Evolutionary conservation across 2,888 invertebrate species (phyloP), one percentile per base, ranked within the genome.

Genomic region (Ophion ellenae): DNA sequence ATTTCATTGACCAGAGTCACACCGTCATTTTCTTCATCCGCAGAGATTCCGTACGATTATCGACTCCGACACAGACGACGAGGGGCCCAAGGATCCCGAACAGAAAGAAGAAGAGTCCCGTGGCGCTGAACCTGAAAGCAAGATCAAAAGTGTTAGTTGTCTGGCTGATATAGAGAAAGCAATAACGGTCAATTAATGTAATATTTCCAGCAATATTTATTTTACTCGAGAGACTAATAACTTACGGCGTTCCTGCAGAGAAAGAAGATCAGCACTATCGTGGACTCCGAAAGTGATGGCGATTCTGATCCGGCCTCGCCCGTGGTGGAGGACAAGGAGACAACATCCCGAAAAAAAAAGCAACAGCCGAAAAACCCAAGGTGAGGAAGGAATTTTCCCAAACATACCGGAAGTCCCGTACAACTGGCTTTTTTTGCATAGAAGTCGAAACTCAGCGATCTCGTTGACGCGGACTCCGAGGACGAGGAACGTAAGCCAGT

Each of bases 391-490:
- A 53, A 53, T 53, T 53, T 14, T 53, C 5, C 11, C 3, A 53
- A 53, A 5, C 5, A 17, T 17, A 53, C 14, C 4, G 53, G 17
- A 17, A 53, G 53, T 17, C 5, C 14, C 53, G 14, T 17, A 53
- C 14, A 61, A 24, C 10, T 61, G 14, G 24, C 7, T 61, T 76
- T 24, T 24, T 64, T 87, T 87, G 67, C 77, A 4, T 4, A 89
- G 88, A 89, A 88, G 83, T 86, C 86, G 17, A 87, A 86, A 71
- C 57, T 90, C 4, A 90, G 83, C 63, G 78, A 66, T 11, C 57
- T 91, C 66, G 78, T 91, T 14, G 91, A 91, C 85, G 88, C 90
- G 59, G 91, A 91, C 71, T 90, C 91, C 6, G 91, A 90, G 61
- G 89, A 87, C 20, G 89, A 88, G n/a, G 24, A 24, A 1, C 74